Base-by-base conservation (phyloP, 2,113 vertebrate species). In the Ascaphus truei region DNA sequence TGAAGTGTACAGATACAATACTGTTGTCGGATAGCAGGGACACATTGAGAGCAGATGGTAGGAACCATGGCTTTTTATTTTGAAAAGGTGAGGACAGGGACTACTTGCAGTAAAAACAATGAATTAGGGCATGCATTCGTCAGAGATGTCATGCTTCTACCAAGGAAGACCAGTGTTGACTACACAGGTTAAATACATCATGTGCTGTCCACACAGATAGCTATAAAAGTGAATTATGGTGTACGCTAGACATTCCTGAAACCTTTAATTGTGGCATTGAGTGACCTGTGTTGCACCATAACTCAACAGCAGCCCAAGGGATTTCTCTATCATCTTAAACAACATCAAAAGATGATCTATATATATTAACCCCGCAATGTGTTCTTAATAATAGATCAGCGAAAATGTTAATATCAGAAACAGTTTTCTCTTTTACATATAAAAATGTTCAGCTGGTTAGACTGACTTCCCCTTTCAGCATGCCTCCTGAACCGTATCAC, bases 151-250 rank as follows among this genome's bases (percentile, higher is more conserved):
- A 71, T 31, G 43, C 57, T 25, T 36, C 45, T 30, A 39, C 56
- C 13, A 30, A 61, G 47, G 25, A 60, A 61, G 25, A 61, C 16
- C 33, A n/a, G 33, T 31, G 67, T 51, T 71, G 67, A 71, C 50
- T 41, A 52, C 22, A 5, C 47, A 36, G 39, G 25, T 16, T 11
- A 51, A 61, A 51, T 63, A 30, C 61, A 51, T 51, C 61, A 36
- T 33, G 45, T 37, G 57, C 34, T 37, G 45, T 52, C 45, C 26
- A 27, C 25, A n/a, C 39, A 30, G 29, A 16, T 1, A 52, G 56
- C 56, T 52, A 48, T 71, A 71, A 61, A 71, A 59, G 39, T 71
- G 67, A 71, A 52, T 71, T 60, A 61, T 71, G 33, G 25, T 37
- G 47, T 23, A 52, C 30, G 29, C n/a, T 41, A 16, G 34, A 57